Evolutionary conservation across 2,113 vertebrate species (phyloP), one percentile per base, ranked within the genome.

Genomic region (Ageneiosus marmoratus): DNA sequence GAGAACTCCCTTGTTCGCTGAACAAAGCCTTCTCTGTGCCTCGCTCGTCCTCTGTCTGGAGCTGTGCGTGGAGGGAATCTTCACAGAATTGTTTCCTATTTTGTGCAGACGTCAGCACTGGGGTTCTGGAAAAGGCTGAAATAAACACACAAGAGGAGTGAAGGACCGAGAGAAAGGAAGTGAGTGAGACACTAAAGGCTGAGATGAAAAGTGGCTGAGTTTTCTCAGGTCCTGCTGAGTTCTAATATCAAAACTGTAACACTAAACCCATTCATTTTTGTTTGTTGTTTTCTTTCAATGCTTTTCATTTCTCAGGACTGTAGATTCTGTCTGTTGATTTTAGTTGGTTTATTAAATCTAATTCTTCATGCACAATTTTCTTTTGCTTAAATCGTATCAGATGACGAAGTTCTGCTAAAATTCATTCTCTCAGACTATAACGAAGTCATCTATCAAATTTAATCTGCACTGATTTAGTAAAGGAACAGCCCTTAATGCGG

Each of bases 11-110:
- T 44, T 32, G 48, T 46, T 83, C 6, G n/a, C 62, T 83, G 70
- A 58, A 82, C 86, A 83, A 82, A 82, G 80, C 81, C 76, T n/a
- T 34, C 58, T 79, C 58, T 79, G 86, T 87, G 55, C 37, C 69
- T 11, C 16, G 12, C 44, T 79, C 37, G 67, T 78, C 41, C 62
- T 74, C 63, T 16, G 48, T 27, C 80, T 67, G 60, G 69, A 69
- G 37, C 81, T 56, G 53, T 16, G 37, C 20, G 0, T 60, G 51
- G 51, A 62, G 16, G 27, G 27, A 81, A 81, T 55, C 37, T 46
- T 82, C 60, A 55, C 34, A 67, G 62, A 77, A 32, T 46, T 55
- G 76, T 51, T 79, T 84, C 75, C 77, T 79, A 9, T 84, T 60
- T 65, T 76, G 32, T 41, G 41, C 2, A 24, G 22, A 83, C n/a